phyloP scores from a whole-genome alignment of 2,888 invertebrate species.

The Apodemia mormo region DNA sequence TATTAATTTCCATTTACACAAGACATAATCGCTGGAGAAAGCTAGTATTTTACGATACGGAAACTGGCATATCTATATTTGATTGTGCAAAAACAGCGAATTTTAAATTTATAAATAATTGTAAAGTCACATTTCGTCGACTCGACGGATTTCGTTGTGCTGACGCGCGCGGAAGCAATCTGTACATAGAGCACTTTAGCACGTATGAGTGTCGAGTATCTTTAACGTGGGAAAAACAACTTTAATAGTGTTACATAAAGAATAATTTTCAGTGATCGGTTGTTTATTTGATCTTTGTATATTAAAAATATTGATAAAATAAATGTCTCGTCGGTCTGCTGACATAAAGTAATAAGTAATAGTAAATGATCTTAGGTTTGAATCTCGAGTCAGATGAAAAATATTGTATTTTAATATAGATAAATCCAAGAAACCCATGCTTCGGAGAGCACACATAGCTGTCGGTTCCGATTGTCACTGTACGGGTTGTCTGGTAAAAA shows the following conservation, averaged over 20 bases:
- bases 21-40: too few relatives aligned
- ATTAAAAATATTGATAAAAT: slow-evolving; percentile 22
- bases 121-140: slow-evolving; percentile 18
- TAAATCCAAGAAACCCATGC: too few relatives aligned
- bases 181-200: slow-evolving; percentile 37
- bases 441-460: too few relatives aligned
- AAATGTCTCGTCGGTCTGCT: too few relatives aligned
- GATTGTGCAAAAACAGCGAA: slow-evolving; percentile 11
- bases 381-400: too few relatives aligned
- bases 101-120: not conserved
- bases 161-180: slow-evolving; percentile 46
- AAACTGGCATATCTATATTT: not conserved
- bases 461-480: too few relatives aligned
- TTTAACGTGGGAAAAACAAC: slow-evolving; percentile 23
- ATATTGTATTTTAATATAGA: too few relatives aligned
- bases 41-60: not conserved
- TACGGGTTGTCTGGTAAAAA: too few relatives aligned
- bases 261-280: not conserved
- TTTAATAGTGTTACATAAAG: slow-evolving; percentile 19
- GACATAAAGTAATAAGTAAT: too few relatives aligned
- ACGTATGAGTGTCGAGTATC: slow-evolving; percentile 39
- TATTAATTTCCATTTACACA: too few relatives aligned
- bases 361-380: too few relatives aligned
- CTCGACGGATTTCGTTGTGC: slow-evolving; percentile 41
- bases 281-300: slow-evolving; percentile 6